phyloP scores from a whole-genome alignment of 2,797 vertebrate genomes.

The Pteropus rufus region DNA sequence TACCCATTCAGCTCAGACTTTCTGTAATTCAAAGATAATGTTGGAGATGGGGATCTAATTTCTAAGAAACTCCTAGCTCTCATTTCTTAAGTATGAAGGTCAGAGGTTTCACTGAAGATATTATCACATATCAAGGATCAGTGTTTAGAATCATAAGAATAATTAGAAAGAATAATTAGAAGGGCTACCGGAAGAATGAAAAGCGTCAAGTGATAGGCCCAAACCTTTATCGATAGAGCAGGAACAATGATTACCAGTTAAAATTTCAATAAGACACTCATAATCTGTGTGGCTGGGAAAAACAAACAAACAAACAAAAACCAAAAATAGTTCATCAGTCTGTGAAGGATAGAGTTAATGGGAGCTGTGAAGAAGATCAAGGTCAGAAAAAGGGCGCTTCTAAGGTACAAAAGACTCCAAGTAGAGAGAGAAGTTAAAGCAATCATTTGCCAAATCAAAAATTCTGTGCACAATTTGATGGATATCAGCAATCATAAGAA shows the following conservation, averaged over 20 bases:
- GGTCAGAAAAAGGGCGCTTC: not conserved
- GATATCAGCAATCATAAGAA: constrained; percentile 19
- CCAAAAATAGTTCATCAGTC: not conserved
- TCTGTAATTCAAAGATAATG: constrained; percentile 33
- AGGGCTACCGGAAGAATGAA: not conserved
- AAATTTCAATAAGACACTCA: not conserved
- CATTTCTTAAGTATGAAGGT: not conserved
- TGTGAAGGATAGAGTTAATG: not conserved
- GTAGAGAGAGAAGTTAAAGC: not conserved
- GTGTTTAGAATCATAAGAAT: not conserved
- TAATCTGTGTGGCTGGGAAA: not conserved
- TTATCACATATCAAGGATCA: not conserved
- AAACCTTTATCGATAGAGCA: not conserved
- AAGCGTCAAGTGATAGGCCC: not conserved
- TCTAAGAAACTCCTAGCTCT: not conserved
- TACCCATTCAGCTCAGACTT: not conserved
- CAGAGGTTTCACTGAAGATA: not conserved
- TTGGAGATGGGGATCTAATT: not conserved
- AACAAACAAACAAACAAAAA: not conserved
- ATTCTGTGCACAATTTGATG: constrained; percentile 14
- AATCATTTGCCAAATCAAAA: constrained; percentile 26
- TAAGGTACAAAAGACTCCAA: not conserved
- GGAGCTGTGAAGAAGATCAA: not conserved
- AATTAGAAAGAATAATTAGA: not conserved
- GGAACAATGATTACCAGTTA: not conserved